A percentile compares a stretch with the other conserved stretches of the same genome.
Conservation (phyloP, 1,140 invertebrate species). For the Manduca sexta region DNA sequence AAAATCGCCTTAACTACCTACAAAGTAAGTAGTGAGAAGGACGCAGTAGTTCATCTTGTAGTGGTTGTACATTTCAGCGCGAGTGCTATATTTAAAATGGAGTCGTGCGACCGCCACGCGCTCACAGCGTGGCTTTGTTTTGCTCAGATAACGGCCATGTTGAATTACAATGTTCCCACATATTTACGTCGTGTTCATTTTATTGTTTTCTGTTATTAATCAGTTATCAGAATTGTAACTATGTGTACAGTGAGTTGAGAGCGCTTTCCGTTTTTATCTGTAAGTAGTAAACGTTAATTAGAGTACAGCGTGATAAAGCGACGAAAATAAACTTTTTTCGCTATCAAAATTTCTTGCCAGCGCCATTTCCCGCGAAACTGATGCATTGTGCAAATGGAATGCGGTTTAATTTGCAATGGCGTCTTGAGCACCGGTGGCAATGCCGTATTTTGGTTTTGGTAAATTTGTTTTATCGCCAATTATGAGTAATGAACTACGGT, state of each 20-base stretch:
- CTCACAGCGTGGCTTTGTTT: slow-evolving; percentile 59
- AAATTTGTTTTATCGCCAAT: neutral
- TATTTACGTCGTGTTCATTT: slow-evolving; percentile 51
- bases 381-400: too few species aligned
- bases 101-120: slow-evolving; percentile 47
- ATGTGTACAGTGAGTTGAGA: slow-evolving; percentile 21
- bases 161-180: slow-evolving; percentile 41
- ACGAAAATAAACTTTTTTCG: slow-evolving; percentile 1
- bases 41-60: slow-evolving; percentile 22
- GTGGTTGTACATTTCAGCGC: slow-evolving; percentile 40
- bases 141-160: slow-evolving; percentile 46
- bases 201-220: slow-evolving; percentile 31
- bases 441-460: neutral
- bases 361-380: too few species aligned
- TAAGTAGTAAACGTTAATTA: slow-evolving; percentile 40
- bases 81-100: slow-evolving; percentile 54
- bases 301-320: slow-evolving; percentile 6
- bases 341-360: neutral
- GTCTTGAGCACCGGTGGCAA: too few species aligned
- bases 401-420: too few species aligned
- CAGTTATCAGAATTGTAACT: slow-evolving; percentile 38
- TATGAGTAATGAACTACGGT: neutral
- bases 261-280: slow-evolving; percentile 29
- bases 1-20: neutral
- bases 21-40: slow-evolving; percentile 5